Evolutionary conservation across 2,113 vertebrate genomes (phyloP).

Genomic region (Phrynocephalus versicolor): DNA sequence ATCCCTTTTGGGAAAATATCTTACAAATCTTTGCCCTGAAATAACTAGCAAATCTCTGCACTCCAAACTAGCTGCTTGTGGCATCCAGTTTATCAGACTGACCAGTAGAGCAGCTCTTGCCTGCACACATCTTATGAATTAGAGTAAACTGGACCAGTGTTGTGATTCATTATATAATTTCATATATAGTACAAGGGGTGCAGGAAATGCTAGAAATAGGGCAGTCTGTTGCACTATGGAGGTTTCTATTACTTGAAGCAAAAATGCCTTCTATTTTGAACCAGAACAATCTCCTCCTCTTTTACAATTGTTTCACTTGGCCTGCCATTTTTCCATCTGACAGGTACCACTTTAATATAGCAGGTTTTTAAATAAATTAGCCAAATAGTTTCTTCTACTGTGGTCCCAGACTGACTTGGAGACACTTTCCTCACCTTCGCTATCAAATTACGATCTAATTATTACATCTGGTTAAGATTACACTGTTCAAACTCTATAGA

Average conservation of each 20-base stretch:
- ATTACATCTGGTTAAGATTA: conserved; percentile 44
- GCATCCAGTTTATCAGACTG: too few relatives aligned
- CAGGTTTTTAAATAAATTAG: conserved; percentile 43
- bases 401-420: conserved; percentile 44
- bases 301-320: conserved; percentile 17
- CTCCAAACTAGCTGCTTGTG: too few relatives aligned
- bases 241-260: conserved; percentile 10
- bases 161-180: background rate
- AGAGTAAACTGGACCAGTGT: background rate
- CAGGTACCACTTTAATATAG: conserved; percentile 41
- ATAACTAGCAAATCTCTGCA: too few relatives aligned
- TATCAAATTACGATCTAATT: conserved; percentile 34
- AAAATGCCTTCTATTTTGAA: conserved; percentile 24
- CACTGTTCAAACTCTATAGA: background rate
- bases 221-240: background rate
- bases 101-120: too few relatives aligned
- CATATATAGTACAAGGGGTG: background rate
- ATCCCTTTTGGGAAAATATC: too few relatives aligned
- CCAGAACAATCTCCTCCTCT: conserved; percentile 46
- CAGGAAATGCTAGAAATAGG: background rate
- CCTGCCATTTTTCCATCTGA: conserved; percentile 3
- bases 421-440: conserved; percentile 46
- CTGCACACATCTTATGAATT: background rate
- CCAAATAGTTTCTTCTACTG: conserved; percentile 47
- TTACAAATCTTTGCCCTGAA: too few relatives aligned